phyloP scores from a whole-genome alignment of 2,888 invertebrate genomes.

The Tuberolachnus salignus region DNA sequence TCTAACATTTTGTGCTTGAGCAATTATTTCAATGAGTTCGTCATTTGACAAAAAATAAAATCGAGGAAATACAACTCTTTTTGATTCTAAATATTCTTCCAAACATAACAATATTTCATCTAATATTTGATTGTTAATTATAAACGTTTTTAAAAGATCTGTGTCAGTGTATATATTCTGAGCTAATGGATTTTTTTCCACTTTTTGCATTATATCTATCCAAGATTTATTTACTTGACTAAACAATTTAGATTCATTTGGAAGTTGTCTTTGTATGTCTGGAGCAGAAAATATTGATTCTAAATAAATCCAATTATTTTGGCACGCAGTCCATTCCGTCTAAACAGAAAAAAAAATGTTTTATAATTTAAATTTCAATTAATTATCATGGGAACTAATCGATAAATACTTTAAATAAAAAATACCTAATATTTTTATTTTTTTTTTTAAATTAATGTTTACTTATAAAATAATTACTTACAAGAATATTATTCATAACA shows the following conservation, averaged over 20 bases:
- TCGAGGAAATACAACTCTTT: slow-evolving; percentile 82
- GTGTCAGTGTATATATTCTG: slow-evolving; percentile 85
- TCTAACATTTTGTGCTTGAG: slow-evolving; percentile 91
- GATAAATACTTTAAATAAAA: too few species aligned
- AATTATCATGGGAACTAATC: too few species aligned
- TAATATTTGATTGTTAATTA: slow-evolving; percentile 76
- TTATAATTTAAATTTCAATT: too few species aligned
- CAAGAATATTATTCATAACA: slow-evolving; percentile 81
- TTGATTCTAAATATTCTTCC: slow-evolving; percentile 86
- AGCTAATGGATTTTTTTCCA: slow-evolving; percentile 77
- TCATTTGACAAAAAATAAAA: slow-evolving; percentile 86
- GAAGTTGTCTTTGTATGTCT: slow-evolving; percentile 98
- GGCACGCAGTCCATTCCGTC: slow-evolving; percentile 88
- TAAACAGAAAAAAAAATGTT: slow-evolving; percentile 1
- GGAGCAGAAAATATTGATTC: slow-evolving; percentile 97
- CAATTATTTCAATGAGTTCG: slow-evolving; percentile 75
- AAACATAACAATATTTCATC: slow-evolving; percentile 90
- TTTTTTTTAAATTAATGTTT: neutral
- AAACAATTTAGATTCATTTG: slow-evolving; percentile 89
- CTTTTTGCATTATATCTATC: slow-evolving; percentile 91
- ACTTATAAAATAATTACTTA: slow-evolving; percentile 61
- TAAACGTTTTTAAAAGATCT: slow-evolving; percentile 77
- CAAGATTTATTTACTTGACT: slow-evolving; percentile 84
- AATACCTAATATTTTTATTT: too few species aligned
- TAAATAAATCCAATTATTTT: slow-evolving; percentile 94